Conservation (phyloP, 2,797 vertebrate genomes). For the Columba guinea region DNA sequence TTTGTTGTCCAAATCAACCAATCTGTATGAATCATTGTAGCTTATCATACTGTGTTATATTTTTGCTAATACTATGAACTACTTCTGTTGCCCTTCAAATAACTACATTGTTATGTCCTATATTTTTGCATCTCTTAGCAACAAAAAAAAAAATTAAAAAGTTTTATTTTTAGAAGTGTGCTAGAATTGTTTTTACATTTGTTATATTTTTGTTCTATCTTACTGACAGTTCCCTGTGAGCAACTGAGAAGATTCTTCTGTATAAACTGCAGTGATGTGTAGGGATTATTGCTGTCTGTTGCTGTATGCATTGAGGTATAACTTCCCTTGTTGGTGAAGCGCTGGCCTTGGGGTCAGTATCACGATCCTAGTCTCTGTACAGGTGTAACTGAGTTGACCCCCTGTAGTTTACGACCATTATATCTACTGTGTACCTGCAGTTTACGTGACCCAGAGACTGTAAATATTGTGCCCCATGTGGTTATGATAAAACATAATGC, state of each 20-base stretch:
- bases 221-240: background rate
- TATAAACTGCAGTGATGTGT: background rate
- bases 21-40: background rate
- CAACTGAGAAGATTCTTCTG: background rate
- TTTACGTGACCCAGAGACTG: background rate
- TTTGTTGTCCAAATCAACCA: background rate
- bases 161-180: slow-evolving; percentile 50
- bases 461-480: background rate
- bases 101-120: slow-evolving; percentile 12
- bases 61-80: background rate
- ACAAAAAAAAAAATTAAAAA: background rate
- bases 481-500: background rate
- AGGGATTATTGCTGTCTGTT: background rate
- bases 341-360: background rate
- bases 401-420: background rate
- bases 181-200: background rate
- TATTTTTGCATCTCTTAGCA: slow-evolving; percentile 19
- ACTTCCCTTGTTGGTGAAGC: background rate
- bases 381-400: background rate
- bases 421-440: background rate
- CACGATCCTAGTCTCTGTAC: background rate
- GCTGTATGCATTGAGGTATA: background rate
- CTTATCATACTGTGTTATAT: background rate
- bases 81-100: background rate
- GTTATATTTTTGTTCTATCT: background rate